A percentile compares a stretch with the other conserved stretches of the same genome.
phyloP scores from a whole-genome alignment of 2,113 vertebrate genomes.

The Aleadryas rufinucha region DNA sequence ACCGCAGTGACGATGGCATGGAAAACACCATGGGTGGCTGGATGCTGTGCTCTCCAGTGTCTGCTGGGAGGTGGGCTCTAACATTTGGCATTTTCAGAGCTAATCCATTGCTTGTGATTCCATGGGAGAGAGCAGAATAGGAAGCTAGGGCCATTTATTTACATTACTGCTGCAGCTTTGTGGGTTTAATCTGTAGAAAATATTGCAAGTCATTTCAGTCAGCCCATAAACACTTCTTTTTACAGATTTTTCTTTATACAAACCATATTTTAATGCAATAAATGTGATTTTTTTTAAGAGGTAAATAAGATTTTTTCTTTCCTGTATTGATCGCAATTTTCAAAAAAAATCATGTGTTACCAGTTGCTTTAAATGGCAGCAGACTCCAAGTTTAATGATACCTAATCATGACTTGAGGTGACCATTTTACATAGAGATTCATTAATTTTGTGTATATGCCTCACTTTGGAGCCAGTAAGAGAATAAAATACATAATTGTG shows the following conservation, averaged over 20 bases:
- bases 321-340: neutral
- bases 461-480: neutral
- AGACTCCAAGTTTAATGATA: neutral
- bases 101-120: neutral
- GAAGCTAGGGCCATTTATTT: neutral
- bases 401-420: neutral
- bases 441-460: neutral
- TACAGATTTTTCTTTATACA: neutral
- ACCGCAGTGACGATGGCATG: accelerated
- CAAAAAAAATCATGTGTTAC: neutral
- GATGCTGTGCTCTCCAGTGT: neutral
- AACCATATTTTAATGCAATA: neutral
- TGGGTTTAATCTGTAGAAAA: neutral
- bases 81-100: neutral
- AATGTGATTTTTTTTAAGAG: neutral
- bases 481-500: neutral
- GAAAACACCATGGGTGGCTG: accelerated
- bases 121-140: neutral
- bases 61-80: neutral
- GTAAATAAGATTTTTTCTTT: neutral
- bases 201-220: neutral
- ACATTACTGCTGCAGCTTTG: neutral
- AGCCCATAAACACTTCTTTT: neutral
- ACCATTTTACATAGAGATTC: neutral
- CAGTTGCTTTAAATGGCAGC: neutral